These are phyloP conservation scores for Achatina immaculata DNA, from an alignment of 1,140 invertebrate genomes.

Conservation along the genomic window DNA sequence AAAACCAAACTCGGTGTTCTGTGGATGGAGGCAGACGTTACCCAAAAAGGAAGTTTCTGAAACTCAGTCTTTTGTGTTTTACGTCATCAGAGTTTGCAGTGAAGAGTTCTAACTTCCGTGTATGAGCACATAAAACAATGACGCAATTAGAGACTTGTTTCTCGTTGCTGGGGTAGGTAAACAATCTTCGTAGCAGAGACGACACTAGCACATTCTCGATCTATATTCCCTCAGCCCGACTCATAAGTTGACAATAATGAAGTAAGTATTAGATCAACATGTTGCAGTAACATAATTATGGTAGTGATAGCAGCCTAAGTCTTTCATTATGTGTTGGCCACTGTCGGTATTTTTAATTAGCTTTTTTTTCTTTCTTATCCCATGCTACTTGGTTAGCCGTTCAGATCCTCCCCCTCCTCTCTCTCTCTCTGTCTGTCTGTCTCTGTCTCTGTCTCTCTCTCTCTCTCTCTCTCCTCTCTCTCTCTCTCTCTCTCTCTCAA, in stretches of 20 bases:
- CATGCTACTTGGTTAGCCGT: no score
- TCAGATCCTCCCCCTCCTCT: no score
- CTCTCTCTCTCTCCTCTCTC: no score
- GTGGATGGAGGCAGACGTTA: background rate
- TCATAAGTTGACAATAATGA: background rate
- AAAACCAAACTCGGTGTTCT: background rate
- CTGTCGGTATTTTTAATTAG: no score
- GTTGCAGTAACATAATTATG: no score
- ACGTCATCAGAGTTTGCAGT: slow-evolving; percentile 23
- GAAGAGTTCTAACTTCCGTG: slow-evolving; percentile 25
- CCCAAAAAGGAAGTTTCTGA: slow-evolving; percentile 30
- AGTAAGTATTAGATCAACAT: no score
- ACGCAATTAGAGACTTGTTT: slow-evolving; percentile 48
- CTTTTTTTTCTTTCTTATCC: no score
- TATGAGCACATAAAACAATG: slow-evolving; percentile 22
- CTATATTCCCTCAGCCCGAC: background rate
- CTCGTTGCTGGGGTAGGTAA: slow-evolving; percentile 59
- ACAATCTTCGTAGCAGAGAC: slow-evolving; percentile 42
- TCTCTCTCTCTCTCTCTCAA: no score
- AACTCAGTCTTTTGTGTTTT: background rate
- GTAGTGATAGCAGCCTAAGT: no score
- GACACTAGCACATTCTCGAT: background rate
- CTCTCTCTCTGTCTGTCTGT: no score
- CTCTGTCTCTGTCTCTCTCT: no score
- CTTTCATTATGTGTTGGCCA: no score